Evolutionary conservation across 2,797 vertebrate species (phyloP).

Genomic region (Heliangelus exortis): DNA sequence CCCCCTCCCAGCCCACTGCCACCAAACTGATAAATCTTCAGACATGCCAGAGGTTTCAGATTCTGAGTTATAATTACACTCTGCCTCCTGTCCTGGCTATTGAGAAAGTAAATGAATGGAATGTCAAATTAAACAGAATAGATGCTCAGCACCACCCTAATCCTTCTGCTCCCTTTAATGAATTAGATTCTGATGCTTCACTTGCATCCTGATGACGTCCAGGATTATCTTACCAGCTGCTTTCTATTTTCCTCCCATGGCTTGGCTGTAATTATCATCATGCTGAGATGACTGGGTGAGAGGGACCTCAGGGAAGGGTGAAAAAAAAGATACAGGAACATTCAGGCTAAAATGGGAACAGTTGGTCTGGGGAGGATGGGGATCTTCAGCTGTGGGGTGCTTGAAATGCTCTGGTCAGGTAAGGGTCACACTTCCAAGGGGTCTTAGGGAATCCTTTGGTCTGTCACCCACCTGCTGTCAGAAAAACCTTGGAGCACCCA

Average conservation of each 20-base stretch:
- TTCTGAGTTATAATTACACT: slow-evolving; percentile 4
- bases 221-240: slow-evolving; percentile 36
- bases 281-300: slow-evolving; percentile 10
- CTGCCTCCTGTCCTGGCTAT: neutral
- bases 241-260: slow-evolving; percentile 27
- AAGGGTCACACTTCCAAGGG: neutral
- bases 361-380: neutral
- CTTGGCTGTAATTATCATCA: slow-evolving; percentile 35
- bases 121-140: slow-evolving; percentile 47
- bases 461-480: neutral
- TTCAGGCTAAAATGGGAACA: neutral
- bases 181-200: slow-evolving; percentile 50
- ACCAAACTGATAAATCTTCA: neutral
- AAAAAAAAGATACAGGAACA: neutral
- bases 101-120: slow-evolving; percentile 46
- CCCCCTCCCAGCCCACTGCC: neutral
- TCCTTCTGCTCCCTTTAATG: slow-evolving; percentile 31
- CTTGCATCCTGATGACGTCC: slow-evolving; percentile 48
- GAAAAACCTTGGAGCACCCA: neutral
- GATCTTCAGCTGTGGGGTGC: neutral
- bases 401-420: neutral
- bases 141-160: slow-evolving; percentile 20
- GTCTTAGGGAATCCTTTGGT: neutral
- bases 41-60: slow-evolving; percentile 5
- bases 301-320: neutral